phyloP scores from a whole-genome alignment of 1,140 invertebrate species.

The Megalonaias nervosa region DNA sequence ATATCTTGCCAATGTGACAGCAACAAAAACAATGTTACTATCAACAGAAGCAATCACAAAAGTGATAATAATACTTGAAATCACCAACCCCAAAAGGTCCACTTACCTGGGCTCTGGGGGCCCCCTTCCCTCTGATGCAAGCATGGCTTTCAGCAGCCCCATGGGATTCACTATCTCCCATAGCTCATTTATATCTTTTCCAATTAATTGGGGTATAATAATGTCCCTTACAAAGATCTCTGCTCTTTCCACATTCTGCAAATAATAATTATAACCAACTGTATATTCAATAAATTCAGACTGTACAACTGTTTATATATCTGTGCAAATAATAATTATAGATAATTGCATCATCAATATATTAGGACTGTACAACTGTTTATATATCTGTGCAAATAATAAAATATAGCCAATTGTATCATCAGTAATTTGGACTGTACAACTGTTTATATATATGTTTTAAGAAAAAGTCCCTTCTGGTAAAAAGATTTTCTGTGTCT shows the following conservation, averaged over 20 bases:
- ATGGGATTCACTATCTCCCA: slow-evolving; percentile 87
- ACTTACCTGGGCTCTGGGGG: slow-evolving; percentile 80
- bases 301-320: too few relatives aligned
- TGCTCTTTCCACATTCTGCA: slow-evolving; percentile 75
- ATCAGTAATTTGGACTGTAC: too few relatives aligned
- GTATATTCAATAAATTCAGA: too few relatives aligned
- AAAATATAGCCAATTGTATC: slow-evolving; percentile 2
- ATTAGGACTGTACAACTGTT: too few relatives aligned
- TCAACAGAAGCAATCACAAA: too few relatives aligned
- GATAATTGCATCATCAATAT: neutral
- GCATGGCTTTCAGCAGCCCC: slow-evolving; percentile 78
- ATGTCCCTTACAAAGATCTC: slow-evolving; percentile 89
- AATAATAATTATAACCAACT: slow-evolving; percentile 11
- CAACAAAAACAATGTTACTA: too few relatives aligned
- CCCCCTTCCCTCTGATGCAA: slow-evolving; percentile 73
- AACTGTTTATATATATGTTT: neutral
- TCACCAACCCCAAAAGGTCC: neutral
- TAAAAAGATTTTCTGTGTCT: neutral
- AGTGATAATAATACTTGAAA: neutral
- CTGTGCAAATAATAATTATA: slow-evolving; percentile 17
- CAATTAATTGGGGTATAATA: slow-evolving; percentile 84
- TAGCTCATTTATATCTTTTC: slow-evolving; percentile 83
- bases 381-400: slow-evolving; percentile 30
- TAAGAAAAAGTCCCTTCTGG: neutral
- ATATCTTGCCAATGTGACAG: too few relatives aligned